Conservation (phyloP, 2,113 vertebrate genomes). For the Heptranchias perlo region DNA sequence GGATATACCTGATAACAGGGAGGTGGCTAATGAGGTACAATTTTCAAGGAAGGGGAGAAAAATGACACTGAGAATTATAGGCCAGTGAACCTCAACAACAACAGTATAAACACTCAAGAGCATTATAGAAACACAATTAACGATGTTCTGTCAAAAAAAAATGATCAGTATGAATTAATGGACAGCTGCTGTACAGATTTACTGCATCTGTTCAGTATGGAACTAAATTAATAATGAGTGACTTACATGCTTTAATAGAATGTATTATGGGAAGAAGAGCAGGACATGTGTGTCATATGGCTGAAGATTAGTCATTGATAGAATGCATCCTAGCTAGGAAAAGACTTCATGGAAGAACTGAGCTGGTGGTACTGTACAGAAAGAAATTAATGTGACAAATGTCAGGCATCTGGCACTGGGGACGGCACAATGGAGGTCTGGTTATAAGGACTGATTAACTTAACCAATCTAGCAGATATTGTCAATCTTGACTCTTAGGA, state of each 20-base stretch:
- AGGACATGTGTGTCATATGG: background rate
- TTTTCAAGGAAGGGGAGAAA: background rate
- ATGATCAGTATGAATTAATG: background rate
- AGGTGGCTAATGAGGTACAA: background rate
- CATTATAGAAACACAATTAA: background rate
- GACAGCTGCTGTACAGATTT: background rate
- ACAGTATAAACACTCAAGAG: background rate
- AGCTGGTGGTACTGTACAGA: background rate
- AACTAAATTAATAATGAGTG: slow-evolving; percentile 3
- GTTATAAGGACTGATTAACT: background rate
- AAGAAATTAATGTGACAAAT: background rate
- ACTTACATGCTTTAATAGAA: background rate
- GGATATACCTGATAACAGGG: background rate
- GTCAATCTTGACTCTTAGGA: background rate
- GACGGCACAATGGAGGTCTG: background rate
- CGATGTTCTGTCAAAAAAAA: background rate
- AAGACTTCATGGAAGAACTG: background rate
- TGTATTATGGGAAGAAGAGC: background rate
- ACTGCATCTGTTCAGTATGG: background rate
- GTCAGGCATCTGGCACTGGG: background rate
- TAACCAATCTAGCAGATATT: background rate
- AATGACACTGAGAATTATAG: background rate
- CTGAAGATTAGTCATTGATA: background rate
- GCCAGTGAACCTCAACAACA: background rate
- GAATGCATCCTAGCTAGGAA: background rate